Conservation (phyloP, 2,888 invertebrate species). For the Lasioglossum morio region DNA sequence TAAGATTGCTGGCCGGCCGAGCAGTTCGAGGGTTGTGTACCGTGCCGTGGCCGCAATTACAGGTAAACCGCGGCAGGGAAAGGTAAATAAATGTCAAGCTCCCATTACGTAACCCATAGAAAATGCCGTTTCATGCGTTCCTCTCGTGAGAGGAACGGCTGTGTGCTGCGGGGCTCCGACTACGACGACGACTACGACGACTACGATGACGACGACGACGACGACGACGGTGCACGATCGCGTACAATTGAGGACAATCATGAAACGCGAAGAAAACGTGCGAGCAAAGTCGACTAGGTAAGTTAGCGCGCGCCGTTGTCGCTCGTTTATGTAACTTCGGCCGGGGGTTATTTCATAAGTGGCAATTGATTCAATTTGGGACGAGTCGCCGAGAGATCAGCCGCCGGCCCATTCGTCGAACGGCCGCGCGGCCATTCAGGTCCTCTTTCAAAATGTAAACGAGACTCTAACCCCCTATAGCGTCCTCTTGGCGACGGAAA, state of each 20-base stretch:
- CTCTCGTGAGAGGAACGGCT: neutral
- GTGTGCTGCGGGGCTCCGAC: neutral
- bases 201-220: neutral
- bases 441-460: constrained; percentile 46
- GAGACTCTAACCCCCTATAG: constrained; percentile 18
- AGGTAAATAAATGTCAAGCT: constrained; percentile 64
- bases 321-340: constrained; percentile 64
- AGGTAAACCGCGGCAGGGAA: constrained; percentile 36
- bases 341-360: constrained; percentile 60
- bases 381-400: constrained; percentile 36
- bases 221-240: neutral
- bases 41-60: constrained; percentile 26
- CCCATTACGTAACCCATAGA: constrained; percentile 55
- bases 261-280: constrained; percentile 38
- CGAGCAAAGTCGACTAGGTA: constrained; percentile 36
- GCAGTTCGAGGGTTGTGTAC: constrained; percentile 53
- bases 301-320: constrained; percentile 21
- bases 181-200: neutral
- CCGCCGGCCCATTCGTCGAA: constrained; percentile 21
- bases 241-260: constrained; percentile 53
- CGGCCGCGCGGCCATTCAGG: constrained; percentile 40
- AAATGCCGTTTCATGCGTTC: constrained; percentile 53
- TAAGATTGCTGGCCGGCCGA: constrained; percentile 10
- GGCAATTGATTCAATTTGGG: constrained; percentile 70
- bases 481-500: neutral